These are phyloP conservation scores for Leucoraja erinaceus DNA, from an alignment of 2,113 vertebrate genomes.

Conservation along the genomic window DNA sequence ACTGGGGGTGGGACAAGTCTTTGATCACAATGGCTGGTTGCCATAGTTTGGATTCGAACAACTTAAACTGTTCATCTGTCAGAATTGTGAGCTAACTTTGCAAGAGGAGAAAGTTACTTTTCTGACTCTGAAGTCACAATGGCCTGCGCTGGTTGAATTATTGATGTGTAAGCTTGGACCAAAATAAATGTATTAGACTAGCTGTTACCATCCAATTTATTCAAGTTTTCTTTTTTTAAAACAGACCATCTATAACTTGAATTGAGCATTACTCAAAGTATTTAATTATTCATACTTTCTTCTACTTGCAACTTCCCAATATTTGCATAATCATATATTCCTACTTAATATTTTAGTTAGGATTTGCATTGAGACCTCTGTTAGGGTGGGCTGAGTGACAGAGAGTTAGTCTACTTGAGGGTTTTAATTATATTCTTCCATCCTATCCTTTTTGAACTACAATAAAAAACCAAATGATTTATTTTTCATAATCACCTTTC, in stretches of 20 bases:
- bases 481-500: neutral
- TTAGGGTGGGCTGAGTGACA: neutral
- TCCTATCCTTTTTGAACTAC: neutral
- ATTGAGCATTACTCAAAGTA: neutral
- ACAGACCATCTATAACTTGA: neutral
- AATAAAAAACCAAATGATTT: neutral
- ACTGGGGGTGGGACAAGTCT: too few relatives aligned
- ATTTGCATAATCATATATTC: neutral
- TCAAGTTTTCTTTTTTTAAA: neutral
- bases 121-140: neutral
- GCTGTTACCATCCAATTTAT: neutral
- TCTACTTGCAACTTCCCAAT: neutral
- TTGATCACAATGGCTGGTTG: neutral
- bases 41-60: neutral
- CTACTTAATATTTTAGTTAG: neutral
- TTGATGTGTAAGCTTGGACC: neutral
- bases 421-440: neutral
- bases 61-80: neutral
- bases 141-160: neutral
- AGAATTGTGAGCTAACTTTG: neutral
- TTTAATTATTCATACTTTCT: constrained; percentile 14
- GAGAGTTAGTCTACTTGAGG: neutral
- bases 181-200: neutral
- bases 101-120: neutral
- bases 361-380: neutral